Base-by-base conservation (phyloP, 64 coral and sea anemone species). In the Montipora cactus region DNA sequence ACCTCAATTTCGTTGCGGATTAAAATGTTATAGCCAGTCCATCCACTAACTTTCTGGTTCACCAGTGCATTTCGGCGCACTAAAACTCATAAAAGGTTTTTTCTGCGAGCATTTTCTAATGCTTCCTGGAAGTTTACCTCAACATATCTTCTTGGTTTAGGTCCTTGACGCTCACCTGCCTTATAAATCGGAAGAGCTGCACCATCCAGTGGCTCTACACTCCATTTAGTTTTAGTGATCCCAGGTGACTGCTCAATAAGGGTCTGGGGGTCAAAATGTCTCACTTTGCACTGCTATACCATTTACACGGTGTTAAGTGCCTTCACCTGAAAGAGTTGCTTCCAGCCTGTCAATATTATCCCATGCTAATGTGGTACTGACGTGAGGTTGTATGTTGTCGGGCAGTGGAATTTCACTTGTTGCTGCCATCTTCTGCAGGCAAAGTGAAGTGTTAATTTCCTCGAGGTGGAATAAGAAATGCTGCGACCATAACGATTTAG, bases 301-400 rank as follows among this genome's bases (percentile, higher is more conserved):
- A 1, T 57, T 57, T 57, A 57, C 53, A 57, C 12, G 25, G 57
- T 81, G 79, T 61, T 28, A 81, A 49, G 79, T 81, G 14, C 79
- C 79, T 61, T 47, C 49, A 18, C 79, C 79, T 47, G 79, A 50
- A 47, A 81, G 79, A 20, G 82, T 92, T 48, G 89, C 91, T 48
- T 96, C 95, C 23, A 89, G 55, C 44, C 91, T 22, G 83, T 96
- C 95, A 79, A 96, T 96, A 78, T 93, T 79, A 73, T 92, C 90
- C 90, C 85, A 96, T 3, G 90, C 95, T 13, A 96, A 86, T 2
- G 79, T 89, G 16, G 89, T 96, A 52, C 67, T 87, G 79, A 96
- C 55, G 83, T 75, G 67, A 55, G 55, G 70, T 57, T 57, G 53
- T 57, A 57, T 57, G 53, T 57, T 57, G 53, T 57, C 53, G 6